phyloP scores from a whole-genome alignment of 2,797 vertebrate genomes.

The Cetoscarus ocellatus region DNA sequence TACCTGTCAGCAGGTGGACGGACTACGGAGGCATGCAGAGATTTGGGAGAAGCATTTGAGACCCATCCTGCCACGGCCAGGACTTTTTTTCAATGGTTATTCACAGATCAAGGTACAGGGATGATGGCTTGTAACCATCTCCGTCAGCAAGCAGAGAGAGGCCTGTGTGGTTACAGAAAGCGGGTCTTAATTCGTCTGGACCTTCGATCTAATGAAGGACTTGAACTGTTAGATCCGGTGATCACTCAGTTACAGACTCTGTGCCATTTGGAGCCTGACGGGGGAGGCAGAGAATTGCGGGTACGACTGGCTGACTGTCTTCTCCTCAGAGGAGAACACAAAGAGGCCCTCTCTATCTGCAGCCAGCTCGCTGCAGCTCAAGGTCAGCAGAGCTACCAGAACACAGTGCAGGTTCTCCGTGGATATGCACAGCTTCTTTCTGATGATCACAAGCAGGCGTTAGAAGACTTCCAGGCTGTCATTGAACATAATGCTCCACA shows the following conservation, averaged over 20 bases:
- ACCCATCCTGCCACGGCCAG: constrained; percentile 82
- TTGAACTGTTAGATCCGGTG: constrained; percentile 87
- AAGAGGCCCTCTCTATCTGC: constrained; percentile 86
- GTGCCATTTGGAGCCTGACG: constrained; percentile 83
- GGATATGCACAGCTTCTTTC: constrained; percentile 90
- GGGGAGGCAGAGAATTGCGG: constrained; percentile 83
- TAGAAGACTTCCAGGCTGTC: constrained; percentile 92
- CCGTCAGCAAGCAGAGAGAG: constrained; percentile 85
- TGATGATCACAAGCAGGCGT: constrained; percentile 83
- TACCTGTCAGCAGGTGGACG: constrained; percentile 83
- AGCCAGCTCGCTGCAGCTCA: constrained; percentile 85
- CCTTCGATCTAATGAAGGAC: constrained; percentile 84
- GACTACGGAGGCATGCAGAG: constrained; percentile 78
- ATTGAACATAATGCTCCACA: constrained; percentile 90
- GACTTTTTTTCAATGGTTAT: constrained; percentile 82
- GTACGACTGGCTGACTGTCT: constrained; percentile 92
- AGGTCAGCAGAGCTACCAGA: constrained; percentile 85
- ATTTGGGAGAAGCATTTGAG: constrained; percentile 88
- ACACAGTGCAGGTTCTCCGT: constrained; percentile 89
- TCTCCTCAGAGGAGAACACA: constrained; percentile 87
- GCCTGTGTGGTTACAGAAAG: constrained; percentile 87
- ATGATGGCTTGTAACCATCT: constrained; percentile 74
- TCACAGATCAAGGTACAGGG: constrained; percentile 73
- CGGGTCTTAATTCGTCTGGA: constrained; percentile 83
- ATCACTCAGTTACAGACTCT: constrained; percentile 86